A percentile compares a stretch with the other conserved stretches of the same genome.
Evolutionary conservation across 2,797 vertebrate species (phyloP).

Genomic region (Pelochelys cantorii): DNA sequence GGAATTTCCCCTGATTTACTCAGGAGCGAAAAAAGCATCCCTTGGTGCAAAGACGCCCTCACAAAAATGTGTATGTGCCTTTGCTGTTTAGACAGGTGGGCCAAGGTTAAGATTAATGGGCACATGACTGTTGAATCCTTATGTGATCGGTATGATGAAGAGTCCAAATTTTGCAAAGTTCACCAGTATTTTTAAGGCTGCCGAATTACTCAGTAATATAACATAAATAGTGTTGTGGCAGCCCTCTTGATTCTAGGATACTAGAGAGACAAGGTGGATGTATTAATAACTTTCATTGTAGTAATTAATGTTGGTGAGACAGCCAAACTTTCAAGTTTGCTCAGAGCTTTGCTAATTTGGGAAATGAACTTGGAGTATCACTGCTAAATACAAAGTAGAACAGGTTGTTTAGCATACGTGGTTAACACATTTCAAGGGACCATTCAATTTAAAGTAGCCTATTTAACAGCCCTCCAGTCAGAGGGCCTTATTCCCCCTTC

Average conservation of each 20-base stretch:
- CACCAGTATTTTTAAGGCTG: not conserved
- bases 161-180: not conserved
- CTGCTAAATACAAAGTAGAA: not conserved
- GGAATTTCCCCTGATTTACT: not conserved
- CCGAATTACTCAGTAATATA: not conserved
- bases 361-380: not conserved
- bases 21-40: not conserved
- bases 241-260: not conserved
- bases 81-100: accelerated
- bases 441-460: not conserved
- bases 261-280: not conserved
- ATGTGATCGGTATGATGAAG: not conserved
- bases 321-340: not conserved
- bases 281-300: not conserved
- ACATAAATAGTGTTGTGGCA: not conserved
- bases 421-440: not conserved
- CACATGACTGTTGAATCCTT: accelerated
- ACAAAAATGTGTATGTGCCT: not conserved
- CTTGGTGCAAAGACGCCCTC: accelerated
- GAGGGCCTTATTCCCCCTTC: not conserved
- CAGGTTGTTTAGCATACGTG: not conserved
- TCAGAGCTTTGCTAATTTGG: not conserved
- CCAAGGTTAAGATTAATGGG: not conserved
- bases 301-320: not conserved
- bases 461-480: not conserved